Conservation (phyloP, 2,113 vertebrate species). For the Dasyornis broadbenti region DNA sequence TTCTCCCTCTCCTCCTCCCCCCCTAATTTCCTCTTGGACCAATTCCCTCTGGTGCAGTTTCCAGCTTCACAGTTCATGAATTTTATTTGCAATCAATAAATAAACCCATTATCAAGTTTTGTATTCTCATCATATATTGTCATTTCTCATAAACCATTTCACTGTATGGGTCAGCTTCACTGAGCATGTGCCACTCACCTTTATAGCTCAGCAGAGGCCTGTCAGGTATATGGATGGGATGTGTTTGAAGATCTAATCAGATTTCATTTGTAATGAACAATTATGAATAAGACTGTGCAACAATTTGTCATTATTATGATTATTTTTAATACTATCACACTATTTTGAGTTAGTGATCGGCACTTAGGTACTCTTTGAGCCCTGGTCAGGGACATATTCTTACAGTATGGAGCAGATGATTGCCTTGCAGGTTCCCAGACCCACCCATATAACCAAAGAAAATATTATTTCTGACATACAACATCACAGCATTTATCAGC, state of each 20-base stretch:
- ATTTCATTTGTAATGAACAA: background rate
- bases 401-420: background rate
- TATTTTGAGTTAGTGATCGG: background rate
- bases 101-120: slow-evolving; percentile 70
- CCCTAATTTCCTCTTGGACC: background rate
- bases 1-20: background rate
- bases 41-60: slow-evolving; percentile 57
- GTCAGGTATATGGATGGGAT: background rate
- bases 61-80: slow-evolving; percentile 71
- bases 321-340: background rate
- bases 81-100: slow-evolving; percentile 78
- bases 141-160: slow-evolving; percentile 65
- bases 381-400: background rate
- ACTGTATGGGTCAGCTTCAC: slow-evolving; percentile 1
- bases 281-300: background rate
- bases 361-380: background rate
- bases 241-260: background rate
- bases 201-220: slow-evolving; percentile 26
- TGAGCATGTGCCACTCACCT: slow-evolving; percentile 27
- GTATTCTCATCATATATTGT: slow-evolving; percentile 64
- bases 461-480: background rate
- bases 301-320: background rate
- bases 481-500: background rate
- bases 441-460: background rate
- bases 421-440: background rate